These are phyloP conservation scores for Lycaena phlaeas DNA, from an alignment of 2,888 invertebrate genomes.

Conservation along the genomic window DNA sequence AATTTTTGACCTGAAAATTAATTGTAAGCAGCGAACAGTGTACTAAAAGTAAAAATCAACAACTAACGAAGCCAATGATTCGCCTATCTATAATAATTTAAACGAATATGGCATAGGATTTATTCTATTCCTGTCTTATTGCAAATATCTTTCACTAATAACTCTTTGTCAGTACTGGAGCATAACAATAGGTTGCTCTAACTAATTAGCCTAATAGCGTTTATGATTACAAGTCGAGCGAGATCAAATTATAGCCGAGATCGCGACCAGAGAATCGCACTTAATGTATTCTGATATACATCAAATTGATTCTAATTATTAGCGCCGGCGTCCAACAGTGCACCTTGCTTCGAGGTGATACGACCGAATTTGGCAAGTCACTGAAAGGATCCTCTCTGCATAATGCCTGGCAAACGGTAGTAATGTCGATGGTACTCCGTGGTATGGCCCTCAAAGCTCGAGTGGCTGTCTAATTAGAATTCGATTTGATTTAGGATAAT, in stretches of 20 bases:
- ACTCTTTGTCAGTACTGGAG: no score
- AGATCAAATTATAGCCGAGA: background rate
- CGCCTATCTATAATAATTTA: no score
- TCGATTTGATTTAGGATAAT: conserved; percentile 6
- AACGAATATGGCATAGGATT: no score
- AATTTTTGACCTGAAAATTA: no score
- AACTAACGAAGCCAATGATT: no score
- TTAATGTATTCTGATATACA: conserved; percentile 5
- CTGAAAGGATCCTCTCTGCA: background rate
- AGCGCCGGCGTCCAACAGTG: background rate
- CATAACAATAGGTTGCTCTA: no score
- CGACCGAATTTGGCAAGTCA: background rate
- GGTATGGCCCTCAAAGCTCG: background rate
- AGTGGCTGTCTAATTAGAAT: conserved; percentile 7
- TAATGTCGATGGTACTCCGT: conserved; percentile 5
- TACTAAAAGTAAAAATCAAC: no score
- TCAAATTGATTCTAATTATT: conserved; percentile 8
- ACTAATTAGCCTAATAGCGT: conserved; percentile 3
- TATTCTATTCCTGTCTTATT: no score
- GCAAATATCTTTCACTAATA: no score
- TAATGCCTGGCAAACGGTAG: conserved; percentile 7
- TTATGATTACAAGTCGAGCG: conserved; percentile 4
- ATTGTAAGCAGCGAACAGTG: no score
- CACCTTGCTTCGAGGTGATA: background rate
- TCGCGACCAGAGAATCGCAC: background rate